Evolutionary conservation across 2,113 vertebrate species (phyloP).

Genomic region (Petromus typicus): DNA sequence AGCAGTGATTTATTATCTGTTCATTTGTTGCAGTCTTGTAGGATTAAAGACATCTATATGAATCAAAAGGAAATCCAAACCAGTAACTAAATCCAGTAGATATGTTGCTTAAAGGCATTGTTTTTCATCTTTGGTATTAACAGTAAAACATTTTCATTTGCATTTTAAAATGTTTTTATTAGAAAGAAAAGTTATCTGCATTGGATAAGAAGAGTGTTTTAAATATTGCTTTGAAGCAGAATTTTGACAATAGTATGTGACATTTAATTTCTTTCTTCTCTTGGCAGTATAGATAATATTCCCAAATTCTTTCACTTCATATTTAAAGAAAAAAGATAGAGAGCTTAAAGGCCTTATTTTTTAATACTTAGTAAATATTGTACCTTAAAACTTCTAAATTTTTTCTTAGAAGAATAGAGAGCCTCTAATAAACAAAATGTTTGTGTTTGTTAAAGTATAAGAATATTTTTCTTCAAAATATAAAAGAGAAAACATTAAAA

Average conservation of each 20-base stretch:
- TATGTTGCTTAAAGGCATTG: neutral
- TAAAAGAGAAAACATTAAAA: conserved; percentile 35
- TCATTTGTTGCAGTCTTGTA: conserved; percentile 8
- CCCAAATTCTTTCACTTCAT: conserved; percentile 5
- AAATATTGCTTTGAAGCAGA: neutral
- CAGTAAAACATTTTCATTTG: neutral
- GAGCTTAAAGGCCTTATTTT: neutral
- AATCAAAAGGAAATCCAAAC: conserved; percentile 21
- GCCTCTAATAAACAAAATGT: neutral
- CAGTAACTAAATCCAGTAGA: neutral
- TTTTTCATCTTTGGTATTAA: neutral
- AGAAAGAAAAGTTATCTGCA: neutral
- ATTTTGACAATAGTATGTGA: neutral
- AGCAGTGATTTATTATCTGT: neutral
- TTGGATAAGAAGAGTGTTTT: neutral
- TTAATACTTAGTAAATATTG: neutral
- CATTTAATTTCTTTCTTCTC: conserved; percentile 9
- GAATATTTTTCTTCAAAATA: conserved; percentile 27
- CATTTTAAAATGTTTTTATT: conserved; percentile 12
- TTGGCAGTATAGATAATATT: neutral
- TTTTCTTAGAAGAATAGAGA: conserved; percentile 1
- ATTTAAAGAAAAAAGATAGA: conserved; percentile 35
- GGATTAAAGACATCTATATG: neutral
- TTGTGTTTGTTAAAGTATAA: neutral
- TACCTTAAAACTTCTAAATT: neutral